Evolutionary conservation across 64 coral and sea anemone genomes (phyloP), one percentile per base, ranked within the genome.

Genomic region (Montipora sp.): DNA sequence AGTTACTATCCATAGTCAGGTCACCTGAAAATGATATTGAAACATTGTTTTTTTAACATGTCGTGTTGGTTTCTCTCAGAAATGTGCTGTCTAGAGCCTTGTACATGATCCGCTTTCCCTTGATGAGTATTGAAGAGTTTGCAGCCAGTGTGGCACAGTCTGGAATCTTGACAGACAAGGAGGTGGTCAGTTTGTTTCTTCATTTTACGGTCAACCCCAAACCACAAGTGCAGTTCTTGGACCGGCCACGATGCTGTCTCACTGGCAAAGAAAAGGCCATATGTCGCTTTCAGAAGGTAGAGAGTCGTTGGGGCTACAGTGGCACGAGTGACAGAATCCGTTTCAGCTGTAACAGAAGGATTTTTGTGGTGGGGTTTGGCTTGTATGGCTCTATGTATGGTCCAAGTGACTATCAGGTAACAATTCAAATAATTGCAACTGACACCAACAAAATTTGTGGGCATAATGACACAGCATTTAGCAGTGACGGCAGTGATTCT

Each of bases 301-400:
- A 98, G 72, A 95, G 94, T 89, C 97, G 97, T 20, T 98, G 97
- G 97, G 97, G 97, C 20, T 98, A 98, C 78, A 98, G 97, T 96
- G 97, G 97, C 14, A 98, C 97, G 68, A 98, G 97, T 81, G 97
- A 98, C 79, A 76, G 97, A 45, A 98, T 98, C 73, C 91, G 97
- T 12, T 98, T 98, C 83, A 96, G 57, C 6, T 95, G 91, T 45
- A 98, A 90, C 57, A 78, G 77, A 16, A 87, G 91, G 63, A 98
- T 98, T 53, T 98, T 98, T 96, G 97, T 98, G 10, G 97, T 98
- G 20, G 97, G 97, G 3, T 89, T 98, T 48, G 94, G 97, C 47
- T 68, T 98, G 47, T 98, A 98, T 89, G 97, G 97, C 5, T 95
- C 97, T 1, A 98, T 98, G 63, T 93, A 98, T 87, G 97, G 97